These are phyloP conservation scores for Therioaphis trifolii DNA, from an alignment of 2,888 invertebrate genomes.

Conservation along the genomic window DNA sequence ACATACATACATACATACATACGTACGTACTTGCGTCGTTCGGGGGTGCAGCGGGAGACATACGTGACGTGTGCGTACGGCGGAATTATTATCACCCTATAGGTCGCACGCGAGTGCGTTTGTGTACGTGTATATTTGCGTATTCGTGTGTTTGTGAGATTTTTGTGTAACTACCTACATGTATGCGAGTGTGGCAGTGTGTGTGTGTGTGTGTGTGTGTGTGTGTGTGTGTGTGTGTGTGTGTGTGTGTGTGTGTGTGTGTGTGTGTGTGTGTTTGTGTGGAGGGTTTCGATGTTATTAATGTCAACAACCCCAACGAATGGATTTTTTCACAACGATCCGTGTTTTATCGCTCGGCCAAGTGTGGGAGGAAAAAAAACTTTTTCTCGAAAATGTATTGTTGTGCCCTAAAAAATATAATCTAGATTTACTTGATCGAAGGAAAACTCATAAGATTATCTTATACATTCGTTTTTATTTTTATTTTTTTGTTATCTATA, in stretches of 20 bases:
- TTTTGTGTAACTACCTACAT: too few species aligned
- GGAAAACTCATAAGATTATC: conserved; percentile 7
- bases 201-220: background rate
- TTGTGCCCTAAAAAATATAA: conserved; percentile 39
- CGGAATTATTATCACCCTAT: conserved; percentile 54
- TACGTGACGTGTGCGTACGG: conserved; percentile 51
- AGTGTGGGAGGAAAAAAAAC: conserved; percentile 15
- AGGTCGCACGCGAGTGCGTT: background rate
- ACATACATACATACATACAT: too few species aligned
- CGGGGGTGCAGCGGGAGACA: conserved; percentile 19
- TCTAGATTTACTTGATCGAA: conserved; percentile 56
- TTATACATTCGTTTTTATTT: conserved; percentile 15
- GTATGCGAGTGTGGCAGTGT: too few species aligned
- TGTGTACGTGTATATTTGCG: background rate
- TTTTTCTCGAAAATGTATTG: conserved; percentile 20
- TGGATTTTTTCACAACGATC: conserved; percentile 47
- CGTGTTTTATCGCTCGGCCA: conserved; percentile 53
- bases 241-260: background rate
- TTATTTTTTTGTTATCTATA: conserved; percentile 17
- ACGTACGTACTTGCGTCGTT: background rate
- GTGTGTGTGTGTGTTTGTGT: background rate
- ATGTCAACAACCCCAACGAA: conserved; percentile 60
- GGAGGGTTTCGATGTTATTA: conserved; percentile 57
- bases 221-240: background rate
- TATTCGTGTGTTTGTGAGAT: background rate